Conservation (phyloP, 2,888 invertebrate genomes). For the Tuberolachnus salignus region DNA sequence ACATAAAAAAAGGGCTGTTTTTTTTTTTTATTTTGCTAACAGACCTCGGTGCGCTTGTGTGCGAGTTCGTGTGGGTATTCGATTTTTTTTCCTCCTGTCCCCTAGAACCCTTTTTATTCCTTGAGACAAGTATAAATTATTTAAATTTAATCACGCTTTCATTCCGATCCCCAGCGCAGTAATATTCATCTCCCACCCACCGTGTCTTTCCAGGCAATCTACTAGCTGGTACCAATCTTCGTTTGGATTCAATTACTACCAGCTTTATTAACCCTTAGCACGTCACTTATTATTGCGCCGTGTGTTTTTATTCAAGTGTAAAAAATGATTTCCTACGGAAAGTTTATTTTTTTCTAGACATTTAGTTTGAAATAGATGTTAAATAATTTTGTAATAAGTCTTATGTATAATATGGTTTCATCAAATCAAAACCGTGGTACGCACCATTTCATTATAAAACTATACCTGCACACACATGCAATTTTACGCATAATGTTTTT, state of each 20-base stretch:
- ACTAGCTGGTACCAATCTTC: conserved; percentile 50
- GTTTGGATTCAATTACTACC: conserved; percentile 50
- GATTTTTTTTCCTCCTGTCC: conserved; percentile 40
- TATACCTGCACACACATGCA: too few relatives aligned
- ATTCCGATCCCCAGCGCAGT: conserved; percentile 46
- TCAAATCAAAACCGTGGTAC: too few relatives aligned
- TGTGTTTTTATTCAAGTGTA: conserved; percentile 3
- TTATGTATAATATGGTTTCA: too few relatives aligned
- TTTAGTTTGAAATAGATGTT: too few relatives aligned
- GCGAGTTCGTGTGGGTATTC: neutral
- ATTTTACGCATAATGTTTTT: too few relatives aligned
- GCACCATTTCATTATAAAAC: too few relatives aligned
- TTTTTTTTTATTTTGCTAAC: conserved; percentile 26
- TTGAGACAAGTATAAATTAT: conserved; percentile 58
- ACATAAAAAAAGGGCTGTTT: conserved; percentile 43
- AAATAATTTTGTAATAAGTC: too few relatives aligned
- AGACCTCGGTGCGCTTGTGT: neutral
- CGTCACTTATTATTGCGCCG: neutral
- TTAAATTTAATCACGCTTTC: conserved; percentile 58
- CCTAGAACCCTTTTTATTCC: conserved; percentile 55
- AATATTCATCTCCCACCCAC: conserved; percentile 45
- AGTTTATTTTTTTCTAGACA: conserved; percentile 10
- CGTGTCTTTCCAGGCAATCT: conserved; percentile 42
- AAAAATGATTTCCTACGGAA: conserved; percentile 26
- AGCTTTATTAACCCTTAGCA: conserved; percentile 53